Evolutionary conservation across 2,797 vertebrate species (phyloP).

Genomic region (Chelmon rostratus): DNA sequence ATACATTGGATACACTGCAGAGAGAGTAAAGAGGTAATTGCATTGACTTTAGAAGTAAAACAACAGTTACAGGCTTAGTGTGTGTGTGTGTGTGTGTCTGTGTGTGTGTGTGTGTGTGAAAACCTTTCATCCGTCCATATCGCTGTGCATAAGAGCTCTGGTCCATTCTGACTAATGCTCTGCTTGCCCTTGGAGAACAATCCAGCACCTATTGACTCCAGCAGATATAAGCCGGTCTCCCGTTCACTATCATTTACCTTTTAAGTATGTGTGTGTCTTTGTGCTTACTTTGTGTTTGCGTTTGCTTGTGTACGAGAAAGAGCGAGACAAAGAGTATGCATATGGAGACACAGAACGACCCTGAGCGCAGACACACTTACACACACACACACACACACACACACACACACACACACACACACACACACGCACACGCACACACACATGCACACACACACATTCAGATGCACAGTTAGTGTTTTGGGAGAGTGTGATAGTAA

Average conservation of each 20-base stretch:
- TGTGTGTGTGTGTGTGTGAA: constrained; percentile 50
- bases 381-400: constrained; percentile 37
- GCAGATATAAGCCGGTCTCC: constrained; percentile 39
- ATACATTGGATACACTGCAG: constrained; percentile 63
- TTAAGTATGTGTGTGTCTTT: constrained; percentile 40
- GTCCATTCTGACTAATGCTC: constrained; percentile 41
- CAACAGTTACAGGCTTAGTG: constrained; percentile 67
- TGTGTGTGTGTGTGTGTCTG: constrained; percentile 31
- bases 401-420: constrained; percentile 49
- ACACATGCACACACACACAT: constrained; percentile 38
- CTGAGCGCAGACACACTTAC: constrained; percentile 1
- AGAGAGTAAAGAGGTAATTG: constrained; percentile 72
- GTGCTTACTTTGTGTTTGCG: constrained; percentile 20
- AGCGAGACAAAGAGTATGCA: constrained; percentile 29
- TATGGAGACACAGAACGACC: constrained; percentile 43
- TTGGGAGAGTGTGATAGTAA: constrained; percentile 78
- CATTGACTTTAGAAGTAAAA: constrained; percentile 73
- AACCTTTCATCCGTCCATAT: constrained; percentile 56
- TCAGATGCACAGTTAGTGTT: constrained; percentile 70
- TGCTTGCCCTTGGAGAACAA: constrained; percentile 72
- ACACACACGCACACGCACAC: constrained; percentile 28
- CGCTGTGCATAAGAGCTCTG: constrained; percentile 37
- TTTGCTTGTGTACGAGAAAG: constrained; percentile 15
- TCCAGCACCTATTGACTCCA: constrained; percentile 50
- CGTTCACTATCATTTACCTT: constrained; percentile 56